A percentile compares a stretch with the other conserved stretches of the same genome.
phyloP scores from a whole-genome alignment of 2,797 vertebrate genomes.

The Melanotaenia parkinsoni region DNA sequence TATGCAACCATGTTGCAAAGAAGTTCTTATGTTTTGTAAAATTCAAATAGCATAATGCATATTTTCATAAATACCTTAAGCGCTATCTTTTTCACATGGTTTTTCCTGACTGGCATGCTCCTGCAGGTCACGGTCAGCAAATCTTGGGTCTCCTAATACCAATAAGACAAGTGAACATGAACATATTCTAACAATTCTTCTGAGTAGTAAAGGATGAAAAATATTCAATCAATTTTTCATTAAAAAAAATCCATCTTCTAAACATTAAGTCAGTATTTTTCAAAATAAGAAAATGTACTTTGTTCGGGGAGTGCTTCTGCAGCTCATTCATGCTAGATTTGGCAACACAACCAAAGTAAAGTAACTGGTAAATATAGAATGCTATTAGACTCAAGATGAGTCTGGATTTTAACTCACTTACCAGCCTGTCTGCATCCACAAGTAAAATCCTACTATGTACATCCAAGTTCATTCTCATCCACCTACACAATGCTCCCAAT shows the following conservation, averaged over 20 bases:
- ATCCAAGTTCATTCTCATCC: too few species aligned
- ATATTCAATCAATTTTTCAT: neutral
- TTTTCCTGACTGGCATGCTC: too few species aligned
- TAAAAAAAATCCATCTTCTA: neutral
- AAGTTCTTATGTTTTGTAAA: neutral
- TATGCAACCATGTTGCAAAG: neutral
- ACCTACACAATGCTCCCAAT: too few species aligned
- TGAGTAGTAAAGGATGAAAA: neutral
- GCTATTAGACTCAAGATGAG: neutral
- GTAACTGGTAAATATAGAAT: neutral
- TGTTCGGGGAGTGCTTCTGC: neutral
- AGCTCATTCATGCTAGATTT: neutral
- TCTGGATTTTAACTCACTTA: neutral
- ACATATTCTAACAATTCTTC: neutral
- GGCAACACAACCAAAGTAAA: neutral
- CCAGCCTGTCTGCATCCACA: too few species aligned
- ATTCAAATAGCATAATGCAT: neutral
- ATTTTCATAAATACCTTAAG: neutral
- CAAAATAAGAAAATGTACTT: neutral
- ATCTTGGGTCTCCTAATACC: neutral
- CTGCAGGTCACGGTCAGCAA: neutral
- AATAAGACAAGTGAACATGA: neutral
- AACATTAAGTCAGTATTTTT: neutral
- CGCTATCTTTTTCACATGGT: neutral
- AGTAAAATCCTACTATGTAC: too few species aligned